Conservation (phyloP, 2,113 vertebrate species). For the Orcinus orca region DNA sequence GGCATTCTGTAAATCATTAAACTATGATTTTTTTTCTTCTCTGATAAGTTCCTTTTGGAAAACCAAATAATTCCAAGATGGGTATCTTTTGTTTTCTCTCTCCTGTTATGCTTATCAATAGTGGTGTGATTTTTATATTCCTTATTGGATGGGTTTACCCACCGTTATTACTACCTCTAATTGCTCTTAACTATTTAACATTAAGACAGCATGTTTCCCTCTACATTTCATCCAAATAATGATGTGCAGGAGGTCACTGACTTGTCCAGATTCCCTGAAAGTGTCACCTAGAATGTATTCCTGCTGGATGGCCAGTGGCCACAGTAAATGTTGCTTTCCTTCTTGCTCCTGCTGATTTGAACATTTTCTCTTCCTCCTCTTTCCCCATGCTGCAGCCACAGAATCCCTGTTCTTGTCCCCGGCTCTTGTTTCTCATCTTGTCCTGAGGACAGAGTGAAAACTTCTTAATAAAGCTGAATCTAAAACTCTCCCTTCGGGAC, state of each 20-base stretch:
- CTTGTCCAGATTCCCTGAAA: not conserved
- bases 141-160: not conserved
- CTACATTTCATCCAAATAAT: not conserved
- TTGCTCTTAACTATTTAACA: not conserved
- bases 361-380: not conserved
- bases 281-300: not conserved
- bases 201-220: not conserved
- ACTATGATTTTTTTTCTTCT: not conserved
- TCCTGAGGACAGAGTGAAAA: not conserved
- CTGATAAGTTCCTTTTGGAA: not conserved
- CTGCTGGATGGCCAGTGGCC: not conserved
- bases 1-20: not conserved
- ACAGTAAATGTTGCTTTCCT: not conserved
- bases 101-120: not conserved
- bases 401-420: not conserved
- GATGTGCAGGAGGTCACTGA: not conserved
- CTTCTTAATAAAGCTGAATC: not conserved
- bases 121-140: not conserved
- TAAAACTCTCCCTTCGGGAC: not conserved
- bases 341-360: not conserved
- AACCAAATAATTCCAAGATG: not conserved
- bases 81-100: slow-evolving; percentile 11
- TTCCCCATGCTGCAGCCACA: not conserved
- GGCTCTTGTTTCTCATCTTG: not conserved
- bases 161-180: not conserved